These are phyloP conservation scores for Heterotilapia buettikoferi DNA, from an alignment of 2,113 vertebrate genomes.

Conservation along the genomic window DNA sequence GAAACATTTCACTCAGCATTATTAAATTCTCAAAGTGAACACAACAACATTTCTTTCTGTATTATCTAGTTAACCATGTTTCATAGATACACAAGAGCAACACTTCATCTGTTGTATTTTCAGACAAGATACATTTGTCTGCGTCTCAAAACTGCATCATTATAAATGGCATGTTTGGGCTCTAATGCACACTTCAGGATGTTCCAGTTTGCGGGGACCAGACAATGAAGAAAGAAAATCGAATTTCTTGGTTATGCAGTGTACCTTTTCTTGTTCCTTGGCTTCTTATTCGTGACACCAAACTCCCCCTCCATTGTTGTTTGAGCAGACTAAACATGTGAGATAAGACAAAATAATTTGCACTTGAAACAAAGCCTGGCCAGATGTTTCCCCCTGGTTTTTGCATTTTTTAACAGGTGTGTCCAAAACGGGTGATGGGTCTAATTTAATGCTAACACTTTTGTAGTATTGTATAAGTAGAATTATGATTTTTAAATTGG, in stretches of 20 bases:
- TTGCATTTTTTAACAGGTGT: neutral
- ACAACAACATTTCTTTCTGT: neutral
- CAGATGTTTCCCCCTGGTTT: neutral
- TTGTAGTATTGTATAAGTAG: neutral
- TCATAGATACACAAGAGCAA: neutral
- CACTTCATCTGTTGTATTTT: neutral
- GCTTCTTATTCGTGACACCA: neutral
- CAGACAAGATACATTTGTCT: neutral
- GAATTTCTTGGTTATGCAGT: neutral
- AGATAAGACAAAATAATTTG: neutral
- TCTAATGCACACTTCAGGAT: neutral
- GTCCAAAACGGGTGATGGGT: neutral
- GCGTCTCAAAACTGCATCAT: neutral
- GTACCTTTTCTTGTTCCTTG: neutral
- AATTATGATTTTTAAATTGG: neutral
- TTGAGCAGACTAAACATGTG: neutral
- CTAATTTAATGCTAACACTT: neutral
- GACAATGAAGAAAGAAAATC: accelerated
- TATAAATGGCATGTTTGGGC: neutral
- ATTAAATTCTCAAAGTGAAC: neutral
- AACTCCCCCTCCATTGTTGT: neutral
- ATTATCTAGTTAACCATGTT: neutral
- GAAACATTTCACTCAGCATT: neutral
- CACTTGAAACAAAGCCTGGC: neutral
- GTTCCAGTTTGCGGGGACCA: neutral